phyloP scores from a whole-genome alignment of 2,888 invertebrate species.

The Drosophila macrospina region DNA sequence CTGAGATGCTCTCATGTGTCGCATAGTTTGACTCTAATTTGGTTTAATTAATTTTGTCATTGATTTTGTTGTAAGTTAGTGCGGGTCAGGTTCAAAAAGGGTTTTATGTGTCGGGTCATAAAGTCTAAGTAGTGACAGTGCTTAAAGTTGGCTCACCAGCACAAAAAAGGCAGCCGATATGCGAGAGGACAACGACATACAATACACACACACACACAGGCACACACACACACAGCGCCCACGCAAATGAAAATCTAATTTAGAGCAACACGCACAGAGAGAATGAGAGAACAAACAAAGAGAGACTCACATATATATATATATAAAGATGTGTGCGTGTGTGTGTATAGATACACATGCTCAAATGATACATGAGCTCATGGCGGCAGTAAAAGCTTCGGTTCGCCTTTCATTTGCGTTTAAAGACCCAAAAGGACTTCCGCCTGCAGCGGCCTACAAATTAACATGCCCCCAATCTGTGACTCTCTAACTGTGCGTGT shows the following conservation, averaged over 20 bases:
- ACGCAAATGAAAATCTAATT: conserved; percentile 75
- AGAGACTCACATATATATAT: background rate
- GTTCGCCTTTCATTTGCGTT: conserved; percentile 75
- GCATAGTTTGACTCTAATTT: conserved; percentile 30
- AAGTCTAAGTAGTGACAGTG: conserved; percentile 51
- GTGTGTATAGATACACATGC: conserved; percentile 18
- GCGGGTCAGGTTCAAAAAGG: conserved; percentile 59
- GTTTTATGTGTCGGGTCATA: conserved; percentile 66
- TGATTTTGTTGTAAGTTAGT: conserved; percentile 44
- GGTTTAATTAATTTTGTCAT: conserved; percentile 67
- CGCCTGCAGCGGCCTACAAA: conserved; percentile 75
- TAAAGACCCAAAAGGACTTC: conserved; percentile 79
- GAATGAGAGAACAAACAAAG: background rate
- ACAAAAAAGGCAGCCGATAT: conserved; percentile 8
- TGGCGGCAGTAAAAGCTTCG: conserved; percentile 73
- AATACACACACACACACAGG: conserved; percentile 6
- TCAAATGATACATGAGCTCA: conserved; percentile 73
- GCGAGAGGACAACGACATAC: conserved; percentile 34
- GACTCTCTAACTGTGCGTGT: conserved; percentile 37
- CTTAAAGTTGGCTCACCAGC: conserved; percentile 37
- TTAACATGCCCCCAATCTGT: conserved; percentile 73
- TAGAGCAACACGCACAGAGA: conserved; percentile 59
- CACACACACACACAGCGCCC: conserved; percentile 21
- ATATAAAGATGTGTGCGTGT: conserved; percentile 4
- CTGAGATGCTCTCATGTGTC: conserved; percentile 2